phyloP scores from a whole-genome alignment of 2,113 vertebrate species.

The Dasyornis broadbenti region DNA sequence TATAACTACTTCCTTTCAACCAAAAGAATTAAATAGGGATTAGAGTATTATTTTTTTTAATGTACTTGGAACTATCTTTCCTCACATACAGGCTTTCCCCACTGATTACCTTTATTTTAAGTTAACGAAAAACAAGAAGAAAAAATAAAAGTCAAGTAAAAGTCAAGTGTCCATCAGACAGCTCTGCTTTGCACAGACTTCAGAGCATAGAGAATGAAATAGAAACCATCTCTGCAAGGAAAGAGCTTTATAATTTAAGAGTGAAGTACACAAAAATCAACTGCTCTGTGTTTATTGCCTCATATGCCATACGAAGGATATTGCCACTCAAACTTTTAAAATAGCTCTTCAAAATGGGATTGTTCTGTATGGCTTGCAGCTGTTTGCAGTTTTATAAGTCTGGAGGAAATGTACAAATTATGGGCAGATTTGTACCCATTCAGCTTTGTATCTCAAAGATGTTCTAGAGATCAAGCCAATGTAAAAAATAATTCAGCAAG shows the following conservation, averaged over 20 bases:
- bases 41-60: not conserved
- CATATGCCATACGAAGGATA: not conserved
- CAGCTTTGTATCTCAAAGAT: not conserved
- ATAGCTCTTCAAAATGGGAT: not conserved
- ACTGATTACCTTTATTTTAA: not conserved
- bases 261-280: not conserved
- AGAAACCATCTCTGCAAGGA: not conserved
- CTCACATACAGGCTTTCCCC: not conserved
- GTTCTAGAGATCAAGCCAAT: not conserved
- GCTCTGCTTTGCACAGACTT: not conserved
- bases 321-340: slow-evolving; percentile 18
- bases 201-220: not conserved
- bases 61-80: not conserved
- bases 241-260: not conserved
- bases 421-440: not conserved
- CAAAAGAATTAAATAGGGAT: not conserved
- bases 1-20: not conserved
- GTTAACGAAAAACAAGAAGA: not conserved
- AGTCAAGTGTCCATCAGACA: not conserved
- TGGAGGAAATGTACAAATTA: slow-evolving; percentile 10
- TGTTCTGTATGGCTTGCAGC: not conserved
- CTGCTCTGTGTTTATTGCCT: not conserved
- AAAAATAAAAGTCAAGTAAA: not conserved
- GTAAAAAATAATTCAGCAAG: not conserved
- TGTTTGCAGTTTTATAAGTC: not conserved